phyloP scores from a whole-genome alignment of 1,140 invertebrate genomes.

The Geopemphigus sp. region DNA sequence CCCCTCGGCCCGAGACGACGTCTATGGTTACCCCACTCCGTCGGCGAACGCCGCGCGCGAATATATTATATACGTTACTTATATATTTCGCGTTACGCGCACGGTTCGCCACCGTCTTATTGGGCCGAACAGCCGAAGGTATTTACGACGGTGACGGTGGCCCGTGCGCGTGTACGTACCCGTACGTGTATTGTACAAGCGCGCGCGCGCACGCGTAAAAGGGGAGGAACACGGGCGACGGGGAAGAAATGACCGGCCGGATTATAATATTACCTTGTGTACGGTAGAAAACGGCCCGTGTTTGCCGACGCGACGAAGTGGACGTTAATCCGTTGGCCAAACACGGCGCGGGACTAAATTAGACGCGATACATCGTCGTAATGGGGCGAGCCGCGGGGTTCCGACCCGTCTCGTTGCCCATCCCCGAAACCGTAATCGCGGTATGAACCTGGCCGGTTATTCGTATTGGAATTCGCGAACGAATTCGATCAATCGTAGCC shows the following conservation, averaged over 20 bases:
- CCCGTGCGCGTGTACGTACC: too few species aligned
- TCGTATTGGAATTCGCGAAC: too few species aligned
- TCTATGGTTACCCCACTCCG: too few species aligned
- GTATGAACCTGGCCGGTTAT: too few species aligned
- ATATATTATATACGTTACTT: neutral
- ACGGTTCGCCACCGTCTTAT: neutral
- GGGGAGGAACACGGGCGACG: neutral
- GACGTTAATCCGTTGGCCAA: slow-evolving; percentile 11
- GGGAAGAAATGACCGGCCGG: neutral
- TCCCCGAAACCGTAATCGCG: neutral
- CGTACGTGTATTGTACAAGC: too few species aligned
- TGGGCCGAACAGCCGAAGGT: too few species aligned
- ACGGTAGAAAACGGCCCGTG: neutral
- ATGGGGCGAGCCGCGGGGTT: neutral
- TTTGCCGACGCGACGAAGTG: neutral
- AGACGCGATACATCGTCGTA: slow-evolving; percentile 8
- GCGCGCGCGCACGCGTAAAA: too few species aligned
- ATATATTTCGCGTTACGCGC: neutral
- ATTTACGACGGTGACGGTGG: neutral
- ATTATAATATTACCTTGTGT: neutral
- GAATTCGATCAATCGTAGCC: too few species aligned
- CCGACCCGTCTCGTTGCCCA: neutral
- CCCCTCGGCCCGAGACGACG: neutral
- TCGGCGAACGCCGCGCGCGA: too few species aligned
- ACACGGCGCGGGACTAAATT: slow-evolving; percentile 4